Evolutionary conservation across 1,140 invertebrate genomes (phyloP), one percentile per base, ranked within the genome.

Genomic region (Sinonovacula constricta): DNA sequence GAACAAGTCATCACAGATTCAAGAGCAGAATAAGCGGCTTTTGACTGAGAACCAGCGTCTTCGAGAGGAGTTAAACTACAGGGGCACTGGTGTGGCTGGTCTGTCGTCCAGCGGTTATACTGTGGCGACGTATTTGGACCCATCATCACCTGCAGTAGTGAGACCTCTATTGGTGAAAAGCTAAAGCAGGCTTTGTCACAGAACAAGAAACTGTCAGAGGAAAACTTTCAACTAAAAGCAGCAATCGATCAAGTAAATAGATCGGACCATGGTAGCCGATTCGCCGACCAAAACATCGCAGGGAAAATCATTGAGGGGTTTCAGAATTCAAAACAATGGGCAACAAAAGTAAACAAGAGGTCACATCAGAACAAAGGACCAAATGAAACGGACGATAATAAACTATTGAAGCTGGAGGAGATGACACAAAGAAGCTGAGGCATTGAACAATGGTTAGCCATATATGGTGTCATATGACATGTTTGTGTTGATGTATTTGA

Each of bases 291-390:
- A 7, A 15, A 53, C 14, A 54, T 76, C 1, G 56, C 72, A 1
- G 72, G 72, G 18, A 65, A 59, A 14, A 76, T 76, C 22, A 76
- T 76, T 39, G 72, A 76, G 18, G 72, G 72, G 14, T 76, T 76
- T 36, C 63, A 67, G 39, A 36, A 51, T 31, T 39, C 72, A 24
- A 59, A 66, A 7, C 66, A 67, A 31, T 76, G 72, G 72, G 72
- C 72, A 12, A 31, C 72, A 7, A 45, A 45, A 18, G 31, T 1
- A 18, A 28, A 45, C 18, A 57, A n/a, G 18, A 33, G 22, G 1
- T 65, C 34, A 65, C 62, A 2, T 10, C 63, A 54, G 49, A 63
- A 56, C 26, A 56, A 12, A 33, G 33, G 59, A 22, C n/a, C 34
- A 1, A 76, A 76, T 56, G 72, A 66, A 45, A 76, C 72, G 30